Base-by-base conservation (phyloP, 2,113 vertebrate genomes). In the Bambusicola thoracicus region DNA sequence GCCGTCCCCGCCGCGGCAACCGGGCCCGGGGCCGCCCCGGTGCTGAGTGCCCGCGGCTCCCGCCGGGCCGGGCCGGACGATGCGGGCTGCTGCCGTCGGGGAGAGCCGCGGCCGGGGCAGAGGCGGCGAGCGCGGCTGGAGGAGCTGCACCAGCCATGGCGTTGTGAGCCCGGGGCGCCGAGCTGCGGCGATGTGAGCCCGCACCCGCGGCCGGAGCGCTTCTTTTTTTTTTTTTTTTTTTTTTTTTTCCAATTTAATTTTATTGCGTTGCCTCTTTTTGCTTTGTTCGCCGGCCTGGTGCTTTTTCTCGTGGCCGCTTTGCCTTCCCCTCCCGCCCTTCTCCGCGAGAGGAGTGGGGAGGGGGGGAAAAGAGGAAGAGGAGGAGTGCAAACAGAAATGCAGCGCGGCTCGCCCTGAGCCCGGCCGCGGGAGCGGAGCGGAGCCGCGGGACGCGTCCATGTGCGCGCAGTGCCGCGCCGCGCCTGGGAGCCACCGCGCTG, bases 131-230 rank as follows among this genome's bases (percentile, higher is more conserved):
- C 79, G 74, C 89, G 87, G 81, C 95, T 13, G 84, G 94, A 87
- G 87, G 82, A 82, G 90, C 80, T 92, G 61, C 69, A 77, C 83
- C 85, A 75, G 40, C 87, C 62, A 83, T 87, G 93, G 92, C 79
- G 68, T 27, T 91, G 56, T 91, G 74, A 89, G 38, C 40, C 56
- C n/a, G 59, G 53, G 66, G 58, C 34, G 78, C 85, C 22, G 83
- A 90, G 87, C 90, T 94, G 87, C 93, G 93, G 93, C 68, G 87
- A 84, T 94, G 93, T 94, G 93, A 94, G 51, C 79, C 73, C 40
- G 78, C 62, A 66, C 67, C 66, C 34, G 44, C 51, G 22, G 38
- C 43, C 55, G 59, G 75, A 40, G 20, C 49, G 32, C 13, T 3
- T 49, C 48, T 49, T 49, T 49, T 49, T 49, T 51, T 51, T 51